Percentiles rank a stretch among this genome's conserved stretches.
phyloP scores from a whole-genome alignment of 2,113 vertebrate species.

The Lethenteron reissneri region DNA sequence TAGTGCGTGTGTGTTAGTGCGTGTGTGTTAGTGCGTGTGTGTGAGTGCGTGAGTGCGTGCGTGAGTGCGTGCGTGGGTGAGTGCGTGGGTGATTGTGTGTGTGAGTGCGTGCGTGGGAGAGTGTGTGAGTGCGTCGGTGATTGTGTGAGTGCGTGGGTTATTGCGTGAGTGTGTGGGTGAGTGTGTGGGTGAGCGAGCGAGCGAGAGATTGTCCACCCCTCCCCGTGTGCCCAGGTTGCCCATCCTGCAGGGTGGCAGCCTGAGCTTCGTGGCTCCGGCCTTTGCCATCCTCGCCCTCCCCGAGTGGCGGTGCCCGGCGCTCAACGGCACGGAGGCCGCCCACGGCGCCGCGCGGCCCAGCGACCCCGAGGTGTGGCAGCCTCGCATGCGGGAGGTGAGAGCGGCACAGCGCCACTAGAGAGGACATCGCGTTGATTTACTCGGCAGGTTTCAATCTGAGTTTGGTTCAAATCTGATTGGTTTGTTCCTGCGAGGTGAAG shows the following conservation, averaged over 20 bases:
- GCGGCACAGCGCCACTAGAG: background rate
- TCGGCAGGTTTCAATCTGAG: background rate
- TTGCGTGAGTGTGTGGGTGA: too few species aligned
- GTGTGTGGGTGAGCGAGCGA: too few species aligned
- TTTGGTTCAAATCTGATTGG: background rate
- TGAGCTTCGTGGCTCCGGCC: slow-evolving; percentile 34
- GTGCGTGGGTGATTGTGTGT: too few species aligned
- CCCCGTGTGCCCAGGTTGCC: slow-evolving; percentile 21
- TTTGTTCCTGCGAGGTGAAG: background rate
- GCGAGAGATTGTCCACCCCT: background rate
- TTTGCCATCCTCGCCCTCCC: slow-evolving; percentile 35
- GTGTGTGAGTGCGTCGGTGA: too few species aligned
- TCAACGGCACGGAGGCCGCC: background rate
- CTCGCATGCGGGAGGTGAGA: slow-evolving; percentile 28
- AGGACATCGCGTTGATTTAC: background rate
- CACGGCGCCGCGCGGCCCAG: slow-evolving; percentile 11
- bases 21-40: too few species aligned
- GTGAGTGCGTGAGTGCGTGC: too few species aligned
- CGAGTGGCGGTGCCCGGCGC: slow-evolving; percentile 28
- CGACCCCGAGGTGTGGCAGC: slow-evolving; percentile 30
- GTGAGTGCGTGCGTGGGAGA: too few species aligned
- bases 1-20: too few species aligned
- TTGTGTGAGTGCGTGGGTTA: too few species aligned
- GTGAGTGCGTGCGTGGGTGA: too few species aligned
- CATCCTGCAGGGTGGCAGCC: slow-evolving; percentile 38